Percentiles rank a stretch among this genome's conserved stretches.
These are phyloP conservation scores for Bombyx huttoni DNA, from an alignment of 2,888 invertebrate genomes.

Conservation along the genomic window DNA sequence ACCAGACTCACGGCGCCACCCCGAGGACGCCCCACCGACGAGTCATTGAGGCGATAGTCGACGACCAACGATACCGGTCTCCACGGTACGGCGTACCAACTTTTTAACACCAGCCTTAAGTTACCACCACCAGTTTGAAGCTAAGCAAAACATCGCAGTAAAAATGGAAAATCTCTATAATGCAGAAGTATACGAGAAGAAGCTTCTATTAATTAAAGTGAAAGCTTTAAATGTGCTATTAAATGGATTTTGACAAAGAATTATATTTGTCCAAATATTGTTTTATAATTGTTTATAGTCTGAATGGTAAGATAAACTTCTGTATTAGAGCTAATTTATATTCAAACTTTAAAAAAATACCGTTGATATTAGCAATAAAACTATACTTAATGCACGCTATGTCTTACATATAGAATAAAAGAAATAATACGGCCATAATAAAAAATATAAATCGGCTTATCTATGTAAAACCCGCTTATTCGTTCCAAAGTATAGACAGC, in stretches of 20 bases:
- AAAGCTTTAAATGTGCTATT: constrained; percentile 14
- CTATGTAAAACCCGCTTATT: constrained; percentile 67
- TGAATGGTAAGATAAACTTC: constrained; percentile 19
- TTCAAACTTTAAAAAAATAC: constrained; percentile 29
- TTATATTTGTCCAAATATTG: constrained; percentile 25
- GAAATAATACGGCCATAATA: constrained; percentile 51
- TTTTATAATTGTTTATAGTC: constrained; percentile 26
- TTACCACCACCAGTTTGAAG: too few relatives aligned
- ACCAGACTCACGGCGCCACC: too few relatives aligned
- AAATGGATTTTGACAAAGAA: constrained; percentile 14
- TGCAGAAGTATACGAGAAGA: too few relatives aligned
- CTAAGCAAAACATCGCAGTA: too few relatives aligned
- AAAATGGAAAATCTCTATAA: too few relatives aligned
- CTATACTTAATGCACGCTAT: constrained; percentile 36
- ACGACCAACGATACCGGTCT: too few relatives aligned
- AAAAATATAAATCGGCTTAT: constrained; percentile 71
- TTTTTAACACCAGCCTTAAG: too few relatives aligned
- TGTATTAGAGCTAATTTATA: constrained; percentile 29
- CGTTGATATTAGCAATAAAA: constrained; percentile 45
- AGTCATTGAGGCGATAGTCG: too few relatives aligned
- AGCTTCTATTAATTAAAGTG: background rate
- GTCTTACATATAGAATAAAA: constrained; percentile 49
- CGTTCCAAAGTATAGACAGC: constrained; percentile 44
- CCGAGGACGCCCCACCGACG: too few relatives aligned
- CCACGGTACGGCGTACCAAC: too few relatives aligned